Evolutionary conservation across 2,113 vertebrate species (phyloP), one percentile per base, ranked within the genome.

Genomic region (Riparia riparia): DNA sequence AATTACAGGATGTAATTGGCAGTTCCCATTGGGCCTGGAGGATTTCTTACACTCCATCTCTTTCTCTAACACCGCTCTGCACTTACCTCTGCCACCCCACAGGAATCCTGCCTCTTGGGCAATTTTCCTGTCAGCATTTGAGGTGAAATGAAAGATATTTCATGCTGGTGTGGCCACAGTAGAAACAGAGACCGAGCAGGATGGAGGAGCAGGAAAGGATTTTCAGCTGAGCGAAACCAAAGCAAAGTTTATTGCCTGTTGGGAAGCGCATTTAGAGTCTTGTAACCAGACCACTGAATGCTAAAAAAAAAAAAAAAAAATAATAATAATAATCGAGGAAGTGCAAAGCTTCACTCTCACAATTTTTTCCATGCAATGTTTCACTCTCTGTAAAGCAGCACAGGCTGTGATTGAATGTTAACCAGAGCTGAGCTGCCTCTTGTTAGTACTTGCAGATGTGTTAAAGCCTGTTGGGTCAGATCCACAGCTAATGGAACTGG

Each of bases 401-500:
- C 71, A 53, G 80, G 50, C 77, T 68, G 77, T 80, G 82, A 80
- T 11, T 76, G 96, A 95, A 70, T 86, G 79, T 88, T 89, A 73
- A 93, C 21, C 86, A 95, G 94, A 90, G 86, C 94, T 86, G 87
- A 94, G 90, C 87, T 95, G 77, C 65, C 82, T 90, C 83, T 66
- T 88, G 82, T 82, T 84, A 82, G 86, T 84, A 47, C 95, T 90
- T 93, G 90, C 91, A 90, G 94, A 74, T 83, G 45, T 82, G 53
- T 96, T 94, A 92, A 92, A 96, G 86, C 57, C 88, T 92, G 76
- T 97, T 96, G 92, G 86, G 86, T 68, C 7, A 58, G 65, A 82
- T 95, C 84, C 93, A 94, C 66, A 54, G 80, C 90, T 93, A 92
- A 96, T 92, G 92, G 86, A 93, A 79, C 92, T 93, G 95, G 93